Conservation (phyloP, 1,140 invertebrate genomes). For the Hirudo medicinalis region DNA sequence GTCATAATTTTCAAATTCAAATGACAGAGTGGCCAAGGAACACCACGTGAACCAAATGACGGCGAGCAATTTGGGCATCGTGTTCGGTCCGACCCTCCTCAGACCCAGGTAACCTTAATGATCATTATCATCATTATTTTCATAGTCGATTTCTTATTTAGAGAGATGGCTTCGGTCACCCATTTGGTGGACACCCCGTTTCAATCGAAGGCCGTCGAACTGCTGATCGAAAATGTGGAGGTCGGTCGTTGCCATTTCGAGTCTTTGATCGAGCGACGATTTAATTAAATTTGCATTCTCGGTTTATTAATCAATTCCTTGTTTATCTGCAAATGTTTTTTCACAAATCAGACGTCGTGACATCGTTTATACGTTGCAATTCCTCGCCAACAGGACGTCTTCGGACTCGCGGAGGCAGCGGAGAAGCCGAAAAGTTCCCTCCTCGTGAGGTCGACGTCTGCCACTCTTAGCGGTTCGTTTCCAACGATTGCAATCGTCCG, state of each 20-base stretch:
- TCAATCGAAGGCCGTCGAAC: slow-evolving; percentile 47
- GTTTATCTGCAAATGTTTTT: too few relatives aligned
- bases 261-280: too few relatives aligned
- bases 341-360: too few relatives aligned
- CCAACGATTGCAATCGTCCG: too few relatives aligned
- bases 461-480: too few relatives aligned
- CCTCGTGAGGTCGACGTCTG: too few relatives aligned
- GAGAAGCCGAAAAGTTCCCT: too few relatives aligned
- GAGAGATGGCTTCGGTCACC: slow-evolving; percentile 40
- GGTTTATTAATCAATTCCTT: background rate
- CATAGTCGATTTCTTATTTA: background rate
- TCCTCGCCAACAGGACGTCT: background rate
- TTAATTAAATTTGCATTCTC: background rate
- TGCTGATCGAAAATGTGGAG: slow-evolving; percentile 42
- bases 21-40: slow-evolving; percentile 37
- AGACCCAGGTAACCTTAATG: slow-evolving; percentile 37
- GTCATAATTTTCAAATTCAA: slow-evolving; percentile 16
- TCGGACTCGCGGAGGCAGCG: background rate
- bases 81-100: slow-evolving; percentile 51
- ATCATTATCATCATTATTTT: too few relatives aligned
- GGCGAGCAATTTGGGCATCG: slow-evolving; percentile 49
- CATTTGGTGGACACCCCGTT: slow-evolving; percentile 48
- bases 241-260: background rate
- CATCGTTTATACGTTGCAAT: too few relatives aligned
- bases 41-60: slow-evolving; percentile 49